A percentile compares a stretch with the other conserved stretches of the same genome.
phyloP scores from a whole-genome alignment of 2,113 vertebrate species.

The Pseudopipra pipra region DNA sequence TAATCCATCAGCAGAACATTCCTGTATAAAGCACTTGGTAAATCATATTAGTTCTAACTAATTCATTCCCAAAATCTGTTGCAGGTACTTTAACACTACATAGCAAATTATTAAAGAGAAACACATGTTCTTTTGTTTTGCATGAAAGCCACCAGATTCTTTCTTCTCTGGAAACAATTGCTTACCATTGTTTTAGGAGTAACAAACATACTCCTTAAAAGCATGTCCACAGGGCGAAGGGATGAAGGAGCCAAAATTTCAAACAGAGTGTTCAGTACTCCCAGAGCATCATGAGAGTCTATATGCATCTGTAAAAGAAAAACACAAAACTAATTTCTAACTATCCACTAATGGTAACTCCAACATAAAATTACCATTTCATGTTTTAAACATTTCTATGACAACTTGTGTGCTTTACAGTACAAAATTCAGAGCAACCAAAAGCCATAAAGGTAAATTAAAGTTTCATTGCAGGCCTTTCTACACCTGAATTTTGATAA shows the following conservation, averaged over 20 bases:
- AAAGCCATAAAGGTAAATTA: background rate
- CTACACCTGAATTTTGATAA: background rate
- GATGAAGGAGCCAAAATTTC: slow-evolving; percentile 95
- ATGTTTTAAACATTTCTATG: background rate
- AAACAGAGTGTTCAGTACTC: slow-evolving; percentile 94
- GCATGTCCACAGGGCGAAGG: slow-evolving; percentile 96
- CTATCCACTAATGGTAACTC: background rate
- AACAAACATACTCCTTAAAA: slow-evolving; percentile 95
- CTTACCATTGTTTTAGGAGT: slow-evolving; percentile 91
- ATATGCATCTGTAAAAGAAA: slow-evolving; percentile 86
- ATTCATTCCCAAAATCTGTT: background rate
- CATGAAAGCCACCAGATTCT: background rate
- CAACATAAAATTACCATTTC: background rate
- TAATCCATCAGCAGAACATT: background rate
- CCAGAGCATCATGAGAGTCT: slow-evolving; percentile 94
- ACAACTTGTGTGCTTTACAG: background rate
- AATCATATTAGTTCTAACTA: background rate
- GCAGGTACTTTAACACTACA: background rate
- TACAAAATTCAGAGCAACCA: background rate
- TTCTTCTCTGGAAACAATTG: background rate
- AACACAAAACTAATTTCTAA: background rate
- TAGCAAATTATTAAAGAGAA: background rate
- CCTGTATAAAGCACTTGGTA: background rate
- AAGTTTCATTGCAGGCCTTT: background rate
- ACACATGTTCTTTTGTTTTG: background rate